Conservation (phyloP, 2,113 vertebrate species). For the Mustela lutreola region DNA sequence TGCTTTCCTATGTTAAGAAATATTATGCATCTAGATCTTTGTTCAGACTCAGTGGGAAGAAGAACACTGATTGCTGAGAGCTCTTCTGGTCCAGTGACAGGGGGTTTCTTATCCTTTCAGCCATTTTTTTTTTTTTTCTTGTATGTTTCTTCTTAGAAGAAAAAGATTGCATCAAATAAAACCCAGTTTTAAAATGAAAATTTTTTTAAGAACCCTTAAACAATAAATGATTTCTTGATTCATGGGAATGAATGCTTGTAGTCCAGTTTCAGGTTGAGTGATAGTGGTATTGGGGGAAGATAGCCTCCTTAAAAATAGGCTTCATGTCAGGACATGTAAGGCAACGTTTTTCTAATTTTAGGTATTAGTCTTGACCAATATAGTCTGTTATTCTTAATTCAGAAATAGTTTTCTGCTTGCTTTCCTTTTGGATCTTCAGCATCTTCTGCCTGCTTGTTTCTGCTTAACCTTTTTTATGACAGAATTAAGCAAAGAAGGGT, state of each 20-base stretch:
- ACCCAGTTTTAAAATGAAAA: not conserved
- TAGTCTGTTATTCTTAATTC: not conserved
- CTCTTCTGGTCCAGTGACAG: not conserved
- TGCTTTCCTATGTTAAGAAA: not conserved
- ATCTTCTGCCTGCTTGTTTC: not conserved
- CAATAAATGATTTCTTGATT: not conserved
- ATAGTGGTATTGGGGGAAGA: not conserved
- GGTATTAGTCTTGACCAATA: not conserved
- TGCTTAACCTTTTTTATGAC: slow-evolving; percentile 49
- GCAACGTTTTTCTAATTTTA: not conserved
- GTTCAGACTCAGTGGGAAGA: not conserved
- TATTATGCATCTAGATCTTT: not conserved
- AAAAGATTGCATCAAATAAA: not conserved
- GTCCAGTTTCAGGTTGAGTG: not conserved
- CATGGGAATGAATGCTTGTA: not conserved
- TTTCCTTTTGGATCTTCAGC: not conserved
- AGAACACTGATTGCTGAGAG: not conserved
- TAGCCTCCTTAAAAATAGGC: not conserved
- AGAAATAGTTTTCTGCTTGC: not conserved
- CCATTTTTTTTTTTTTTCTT: not conserved
- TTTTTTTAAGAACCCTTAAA: not conserved
- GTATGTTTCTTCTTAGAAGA: not conserved
- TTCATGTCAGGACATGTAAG: not conserved
- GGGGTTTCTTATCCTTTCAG: not conserved
- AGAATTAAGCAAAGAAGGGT: not conserved